Conservation (phyloP, 2,888 invertebrate genomes). For the Caenorhabditis sp. region DNA sequence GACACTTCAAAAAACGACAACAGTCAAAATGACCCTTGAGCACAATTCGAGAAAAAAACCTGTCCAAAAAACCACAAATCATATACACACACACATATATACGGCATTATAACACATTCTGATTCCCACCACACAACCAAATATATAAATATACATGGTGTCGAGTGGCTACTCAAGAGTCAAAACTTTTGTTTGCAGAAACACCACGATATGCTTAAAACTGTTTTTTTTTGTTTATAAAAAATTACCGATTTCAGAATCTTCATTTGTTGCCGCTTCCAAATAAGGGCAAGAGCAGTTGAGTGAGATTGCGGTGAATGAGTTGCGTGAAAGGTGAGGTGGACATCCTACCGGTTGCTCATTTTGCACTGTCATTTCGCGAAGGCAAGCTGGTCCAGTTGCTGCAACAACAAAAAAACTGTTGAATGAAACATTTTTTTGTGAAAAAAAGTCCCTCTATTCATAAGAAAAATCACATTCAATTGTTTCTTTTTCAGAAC, state of each 20-base stretch:
- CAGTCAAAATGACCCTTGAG: not conserved
- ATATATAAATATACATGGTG: not conserved
- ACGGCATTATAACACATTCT: too few species aligned
- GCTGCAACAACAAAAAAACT: conserved; percentile 15
- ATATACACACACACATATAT: too few species aligned
- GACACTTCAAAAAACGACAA: not conserved
- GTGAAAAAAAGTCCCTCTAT: not conserved
- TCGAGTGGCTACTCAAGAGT: conserved; percentile 39
- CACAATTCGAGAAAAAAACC: not conserved
- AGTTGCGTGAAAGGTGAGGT: conserved; percentile 54
- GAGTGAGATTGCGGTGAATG: conserved; percentile 52
- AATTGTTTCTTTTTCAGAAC: not conserved
- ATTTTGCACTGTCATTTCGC: conserved; percentile 56
- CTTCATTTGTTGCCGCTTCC: conserved; percentile 24
- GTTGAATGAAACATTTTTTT: not conserved
- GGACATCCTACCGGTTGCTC: conserved; percentile 59
- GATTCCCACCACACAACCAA: too few species aligned
- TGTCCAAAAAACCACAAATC: not conserved
- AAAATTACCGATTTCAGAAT: conserved; percentile 22
- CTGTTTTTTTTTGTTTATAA: conserved; percentile 14
- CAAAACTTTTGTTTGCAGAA: conserved; percentile 19
- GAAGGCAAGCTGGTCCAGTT: conserved; percentile 54
- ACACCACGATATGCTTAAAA: not conserved
- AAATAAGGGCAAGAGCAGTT: conserved; percentile 59
- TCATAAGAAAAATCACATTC: not conserved